A percentile compares a stretch with the other conserved stretches of the same genome.
Evolutionary conservation across 2,113 vertebrate species (phyloP).

Genomic region (Forbesichthys agassizii): DNA sequence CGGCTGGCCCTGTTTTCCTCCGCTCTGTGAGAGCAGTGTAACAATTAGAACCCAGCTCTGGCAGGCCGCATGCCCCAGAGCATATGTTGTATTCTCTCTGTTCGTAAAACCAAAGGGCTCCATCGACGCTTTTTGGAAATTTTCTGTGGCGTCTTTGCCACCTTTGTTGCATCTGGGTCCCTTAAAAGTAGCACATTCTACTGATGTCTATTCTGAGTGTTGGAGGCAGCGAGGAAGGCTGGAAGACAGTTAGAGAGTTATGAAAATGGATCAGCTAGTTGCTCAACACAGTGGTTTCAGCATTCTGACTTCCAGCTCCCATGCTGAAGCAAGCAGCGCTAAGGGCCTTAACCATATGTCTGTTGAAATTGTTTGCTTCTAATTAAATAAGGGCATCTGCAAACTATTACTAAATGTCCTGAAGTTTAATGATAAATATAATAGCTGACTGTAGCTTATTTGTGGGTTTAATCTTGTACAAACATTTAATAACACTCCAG

Average conservation of each 20-base stretch:
- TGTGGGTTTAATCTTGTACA: constrained; percentile 42
- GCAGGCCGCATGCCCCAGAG: constrained; percentile 73
- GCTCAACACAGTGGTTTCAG: constrained; percentile 60
- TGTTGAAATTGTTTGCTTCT: constrained; percentile 55
- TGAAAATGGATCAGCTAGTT: constrained; percentile 69
- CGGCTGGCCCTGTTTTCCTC: constrained; percentile 69
- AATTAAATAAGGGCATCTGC: constrained; percentile 62
- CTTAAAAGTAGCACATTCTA: constrained; percentile 73
- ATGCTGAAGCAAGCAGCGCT: constrained; percentile 48
- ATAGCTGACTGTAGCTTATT: constrained; percentile 39
- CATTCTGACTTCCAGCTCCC: constrained; percentile 52
- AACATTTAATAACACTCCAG: constrained; percentile 32
- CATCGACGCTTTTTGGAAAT: constrained; percentile 69
- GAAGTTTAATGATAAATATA: constrained; percentile 43
- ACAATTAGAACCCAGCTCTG: constrained; percentile 79
- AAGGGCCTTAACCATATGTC: constrained; percentile 53
- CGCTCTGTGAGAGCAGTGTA: constrained; percentile 73
- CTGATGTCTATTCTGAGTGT: constrained; percentile 77
- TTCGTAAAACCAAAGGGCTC: constrained; percentile 76
- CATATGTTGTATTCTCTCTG: constrained; percentile 79
- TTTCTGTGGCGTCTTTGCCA: constrained; percentile 69
- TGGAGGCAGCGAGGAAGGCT: constrained; percentile 65
- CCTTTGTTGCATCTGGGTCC: constrained; percentile 77
- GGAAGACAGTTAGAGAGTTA: constrained; percentile 78
- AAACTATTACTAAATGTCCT: constrained; percentile 49